Evolutionary conservation across 2,888 invertebrate species (phyloP), one percentile per base, ranked within the genome.

Genomic region (Sinelater perroti): DNA sequence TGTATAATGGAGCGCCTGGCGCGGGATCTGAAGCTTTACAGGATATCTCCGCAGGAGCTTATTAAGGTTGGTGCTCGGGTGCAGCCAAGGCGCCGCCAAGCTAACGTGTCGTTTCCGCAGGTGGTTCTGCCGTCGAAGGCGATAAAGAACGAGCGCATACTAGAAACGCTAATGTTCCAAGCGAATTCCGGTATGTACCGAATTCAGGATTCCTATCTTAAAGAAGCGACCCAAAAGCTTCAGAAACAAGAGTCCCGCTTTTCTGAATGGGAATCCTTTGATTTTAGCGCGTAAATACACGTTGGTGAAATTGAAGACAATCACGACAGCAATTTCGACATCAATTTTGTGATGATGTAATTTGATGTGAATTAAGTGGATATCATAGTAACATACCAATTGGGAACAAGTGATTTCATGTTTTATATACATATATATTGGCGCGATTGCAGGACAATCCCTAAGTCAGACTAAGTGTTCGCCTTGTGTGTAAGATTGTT

Each of bases 151-250:
- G 95, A 95, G 78, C 84, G 90, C 53, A 95, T 95, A 67, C 82
- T 95, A 72, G 94, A 95, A 77, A 95, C 95, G 2, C 82, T 95
- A 40, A 93, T 94, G 91, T 91, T 89, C 79, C 95, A 95, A 80
- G 95, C 95, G 46, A 94, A 93, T 78, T 88, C 92, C 1, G 95
- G 95, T 35, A 94, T 94, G 85, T 95, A 94, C 80, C 85, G 94
- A 58, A 91, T 95, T 75, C 92, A 94, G 75, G 93, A 94, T 77
- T 87, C 88, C 67, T 91, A 91, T 73, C 80, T 95, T 71, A 91
- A 93, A 78, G 93, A 91, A 67, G 95, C 93, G 76, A 90, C 93
- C 71, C 90, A 89, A 76, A 86, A 90, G 69, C 83, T 94, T 71
- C 89, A 92, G 78, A 92, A 92, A 78, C 93, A 94, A 78, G 93